These are phyloP conservation scores for Florisuga fusca DNA, from an alignment of 2,797 vertebrate genomes.

Conservation along the genomic window DNA sequence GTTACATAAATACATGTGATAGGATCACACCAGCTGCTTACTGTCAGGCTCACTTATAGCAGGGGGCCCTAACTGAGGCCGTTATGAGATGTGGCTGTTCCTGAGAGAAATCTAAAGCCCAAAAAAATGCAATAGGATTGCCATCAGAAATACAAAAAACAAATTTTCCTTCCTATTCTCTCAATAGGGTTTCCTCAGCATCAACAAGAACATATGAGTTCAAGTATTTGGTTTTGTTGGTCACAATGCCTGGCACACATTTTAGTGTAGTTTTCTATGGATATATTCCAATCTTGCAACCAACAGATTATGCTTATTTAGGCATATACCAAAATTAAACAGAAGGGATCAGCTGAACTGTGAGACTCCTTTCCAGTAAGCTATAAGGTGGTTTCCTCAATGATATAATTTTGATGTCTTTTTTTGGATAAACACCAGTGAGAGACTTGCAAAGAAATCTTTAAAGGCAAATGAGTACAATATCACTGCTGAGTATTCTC, in stretches of 20 bases:
- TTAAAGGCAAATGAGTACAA: constrained; percentile 10
- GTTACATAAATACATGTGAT: neutral
- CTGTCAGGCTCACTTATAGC: neutral
- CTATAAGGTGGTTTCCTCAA: constrained; percentile 1
- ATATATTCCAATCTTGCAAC: neutral
- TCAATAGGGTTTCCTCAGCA: neutral
- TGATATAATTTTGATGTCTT: constrained; percentile 18
- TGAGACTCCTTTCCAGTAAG: constrained; percentile 19
- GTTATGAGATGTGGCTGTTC: neutral
- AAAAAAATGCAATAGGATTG: neutral
- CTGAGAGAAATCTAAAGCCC: neutral
- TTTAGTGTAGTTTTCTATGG: neutral
- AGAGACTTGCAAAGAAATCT: neutral
- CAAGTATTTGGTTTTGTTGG: neutral
- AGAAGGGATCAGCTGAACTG: neutral
- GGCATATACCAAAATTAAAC: constrained; percentile 2
- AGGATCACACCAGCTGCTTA: constrained; percentile 34
- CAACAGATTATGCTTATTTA: constrained; percentile 19
- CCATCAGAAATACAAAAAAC: neutral
- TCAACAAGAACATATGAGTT: neutral
- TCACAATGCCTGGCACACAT: neutral
- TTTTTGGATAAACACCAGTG: neutral
- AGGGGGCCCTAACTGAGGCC: neutral
- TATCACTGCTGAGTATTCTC: neutral
- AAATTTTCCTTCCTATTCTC: neutral